phyloP scores from a whole-genome alignment of 2,797 vertebrate genomes.

The Triplophysa bombifrons region DNA sequence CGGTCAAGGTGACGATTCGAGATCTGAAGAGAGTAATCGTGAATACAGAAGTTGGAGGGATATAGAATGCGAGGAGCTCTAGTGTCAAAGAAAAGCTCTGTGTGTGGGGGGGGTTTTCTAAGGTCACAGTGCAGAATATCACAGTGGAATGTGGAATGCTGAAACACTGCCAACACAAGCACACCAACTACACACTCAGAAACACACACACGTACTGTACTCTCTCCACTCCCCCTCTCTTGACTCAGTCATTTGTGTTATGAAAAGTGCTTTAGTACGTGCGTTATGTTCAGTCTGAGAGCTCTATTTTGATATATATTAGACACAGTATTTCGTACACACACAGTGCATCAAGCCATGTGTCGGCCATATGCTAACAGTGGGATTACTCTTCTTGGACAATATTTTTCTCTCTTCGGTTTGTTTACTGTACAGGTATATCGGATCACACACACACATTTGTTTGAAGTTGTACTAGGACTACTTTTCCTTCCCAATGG shows the following conservation, averaged over 20 bases:
- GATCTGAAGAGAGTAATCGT: slow-evolving; percentile 31
- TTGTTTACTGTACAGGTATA: slow-evolving; percentile 36
- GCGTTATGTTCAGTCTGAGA: slow-evolving; percentile 41
- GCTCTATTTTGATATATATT: slow-evolving; percentile 31
- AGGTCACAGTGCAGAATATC: slow-evolving; percentile 84
- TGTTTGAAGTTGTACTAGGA: slow-evolving; percentile 23
- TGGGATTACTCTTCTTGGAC: slow-evolving; percentile 14
- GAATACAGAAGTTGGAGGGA: slow-evolving; percentile 39
- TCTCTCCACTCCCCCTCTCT: slow-evolving; percentile 50
- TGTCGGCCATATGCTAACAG: slow-evolving; percentile 20
- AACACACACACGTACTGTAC: slow-evolving; percentile 64
- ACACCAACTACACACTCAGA: slow-evolving; percentile 63
- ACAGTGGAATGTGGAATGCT: slow-evolving; percentile 84
- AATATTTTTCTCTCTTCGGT: slow-evolving; percentile 3
- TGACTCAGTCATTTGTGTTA: slow-evolving; percentile 44
- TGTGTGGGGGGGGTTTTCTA: slow-evolving; percentile 74
- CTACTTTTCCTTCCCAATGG: slow-evolving; percentile 9
- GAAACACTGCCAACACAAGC: slow-evolving; percentile 80
- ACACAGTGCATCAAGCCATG: slow-evolving; percentile 28
- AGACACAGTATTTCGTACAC: slow-evolving; percentile 30
- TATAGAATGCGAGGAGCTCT: slow-evolving; percentile 42
- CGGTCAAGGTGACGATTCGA: background rate
- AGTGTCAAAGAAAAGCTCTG: slow-evolving; percentile 27
- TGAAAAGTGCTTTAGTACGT: slow-evolving; percentile 41
- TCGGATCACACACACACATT: slow-evolving; percentile 11